Conservation (phyloP, 2,888 invertebrate genomes). For the Heliconius hortense region DNA sequence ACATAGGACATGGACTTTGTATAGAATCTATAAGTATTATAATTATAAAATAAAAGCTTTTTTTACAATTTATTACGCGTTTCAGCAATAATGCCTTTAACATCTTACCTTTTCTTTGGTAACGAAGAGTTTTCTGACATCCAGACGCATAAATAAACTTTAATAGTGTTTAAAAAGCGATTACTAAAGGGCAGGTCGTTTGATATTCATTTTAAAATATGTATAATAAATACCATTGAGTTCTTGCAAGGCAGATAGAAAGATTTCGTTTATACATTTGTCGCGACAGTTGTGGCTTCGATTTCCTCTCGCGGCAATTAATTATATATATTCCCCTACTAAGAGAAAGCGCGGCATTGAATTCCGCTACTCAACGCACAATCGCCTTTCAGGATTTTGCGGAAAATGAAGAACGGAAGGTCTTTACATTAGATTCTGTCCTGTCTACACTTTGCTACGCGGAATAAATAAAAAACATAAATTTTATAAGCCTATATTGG, state of each 20-base stretch:
- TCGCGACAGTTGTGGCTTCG: not conserved
- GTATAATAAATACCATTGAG: slow-evolving; percentile 35
- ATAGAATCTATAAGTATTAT: too few species aligned
- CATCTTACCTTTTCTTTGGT: not conserved
- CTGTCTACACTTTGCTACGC: too few species aligned
- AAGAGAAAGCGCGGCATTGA: too few species aligned
- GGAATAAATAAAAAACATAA: too few species aligned
- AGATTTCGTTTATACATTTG: not conserved
- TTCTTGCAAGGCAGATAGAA: slow-evolving; percentile 5
- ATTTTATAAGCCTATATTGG: too few species aligned
- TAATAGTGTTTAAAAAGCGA: slow-evolving; percentile 24
- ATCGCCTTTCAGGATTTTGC: not conserved
- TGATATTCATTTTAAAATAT: slow-evolving; percentile 19
- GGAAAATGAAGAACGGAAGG: not conserved
- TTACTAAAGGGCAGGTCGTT: not conserved
- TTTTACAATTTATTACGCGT: not conserved
- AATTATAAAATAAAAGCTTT: too few species aligned
- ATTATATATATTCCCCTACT: not conserved
- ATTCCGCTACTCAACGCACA: not conserved
- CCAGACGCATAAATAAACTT: slow-evolving; percentile 42
- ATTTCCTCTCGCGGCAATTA: not conserved
- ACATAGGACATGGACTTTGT: too few species aligned
- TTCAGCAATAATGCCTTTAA: not conserved
- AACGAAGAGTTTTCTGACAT: slow-evolving; percentile 22
- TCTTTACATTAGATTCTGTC: too few species aligned